These are phyloP conservation scores for Amyelois transitella DNA, from an alignment of 1,140 invertebrate genomes.

Conservation along the genomic window DNA sequence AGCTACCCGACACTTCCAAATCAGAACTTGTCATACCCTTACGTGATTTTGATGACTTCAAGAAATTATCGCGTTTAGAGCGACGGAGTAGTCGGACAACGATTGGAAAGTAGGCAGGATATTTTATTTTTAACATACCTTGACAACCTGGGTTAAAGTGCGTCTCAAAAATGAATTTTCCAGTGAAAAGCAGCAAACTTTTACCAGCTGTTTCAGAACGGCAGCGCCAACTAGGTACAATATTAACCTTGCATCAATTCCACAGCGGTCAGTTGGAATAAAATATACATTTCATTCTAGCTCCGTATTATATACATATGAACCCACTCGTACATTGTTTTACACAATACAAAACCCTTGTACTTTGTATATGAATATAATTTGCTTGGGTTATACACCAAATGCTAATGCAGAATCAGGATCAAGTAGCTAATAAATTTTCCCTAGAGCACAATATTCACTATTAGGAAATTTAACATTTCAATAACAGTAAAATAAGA, in stretches of 20 bases:
- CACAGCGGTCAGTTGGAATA: background rate
- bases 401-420: background rate
- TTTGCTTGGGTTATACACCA: background rate
- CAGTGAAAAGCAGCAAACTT: background rate
- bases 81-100: no score
- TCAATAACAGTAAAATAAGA: no score
- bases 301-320: background rate
- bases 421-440: background rate
- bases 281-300: background rate
- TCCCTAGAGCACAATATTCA: no score
- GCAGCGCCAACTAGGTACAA: background rate
- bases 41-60: no score
- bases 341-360: background rate
- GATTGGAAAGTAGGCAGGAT: no score
- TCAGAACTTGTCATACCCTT: no score
- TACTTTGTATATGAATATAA: background rate
- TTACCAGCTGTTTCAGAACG: background rate
- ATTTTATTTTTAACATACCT: no score
- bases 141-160: no score
- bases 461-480: no score
- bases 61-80: no score
- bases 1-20: no score
- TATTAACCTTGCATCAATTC: background rate
- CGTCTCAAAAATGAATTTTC: no score
- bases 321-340: background rate